phyloP scores from a whole-genome alignment of 2,113 vertebrate genomes.

The Syrmaticus mikado region DNA sequence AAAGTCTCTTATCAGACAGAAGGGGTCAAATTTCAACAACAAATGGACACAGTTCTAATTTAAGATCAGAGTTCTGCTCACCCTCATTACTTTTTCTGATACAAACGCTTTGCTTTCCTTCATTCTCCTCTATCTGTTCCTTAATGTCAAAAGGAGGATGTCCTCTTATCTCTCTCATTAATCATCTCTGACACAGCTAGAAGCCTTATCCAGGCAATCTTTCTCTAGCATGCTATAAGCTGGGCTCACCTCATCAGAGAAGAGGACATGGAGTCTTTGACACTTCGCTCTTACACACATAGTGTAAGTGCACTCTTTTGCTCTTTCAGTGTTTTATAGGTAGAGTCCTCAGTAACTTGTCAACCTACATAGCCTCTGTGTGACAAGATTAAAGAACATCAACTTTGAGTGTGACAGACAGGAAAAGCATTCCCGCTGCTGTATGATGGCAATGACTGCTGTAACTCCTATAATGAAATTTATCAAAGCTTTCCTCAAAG shows the following conservation, averaged over 20 bases:
- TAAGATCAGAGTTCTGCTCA: slow-evolving; percentile 6
- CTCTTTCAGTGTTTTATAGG: background rate
- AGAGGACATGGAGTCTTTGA: background rate
- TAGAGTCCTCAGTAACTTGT: background rate
- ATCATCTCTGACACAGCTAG: slow-evolving; percentile 36
- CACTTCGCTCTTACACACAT: background rate
- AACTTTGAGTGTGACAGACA: background rate
- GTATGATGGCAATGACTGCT: background rate
- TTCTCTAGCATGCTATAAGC: background rate
- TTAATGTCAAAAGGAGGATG: slow-evolving; percentile 39
- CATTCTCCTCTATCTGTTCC: background rate
- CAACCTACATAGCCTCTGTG: background rate
- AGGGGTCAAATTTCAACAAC: background rate
- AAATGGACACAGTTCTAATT: slow-evolving; percentile 4
- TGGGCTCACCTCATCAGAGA: background rate
- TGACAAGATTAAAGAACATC: slow-evolving; percentile 37
- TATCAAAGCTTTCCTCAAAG: background rate
- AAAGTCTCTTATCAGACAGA: background rate
- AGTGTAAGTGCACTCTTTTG: background rate
- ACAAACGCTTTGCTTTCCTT: slow-evolving; percentile 20
- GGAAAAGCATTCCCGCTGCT: background rate
- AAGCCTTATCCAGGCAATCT: slow-evolving; percentile 39
- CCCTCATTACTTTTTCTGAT: background rate
- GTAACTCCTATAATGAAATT: background rate
- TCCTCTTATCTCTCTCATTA: slow-evolving; percentile 60